Base-by-base conservation (phyloP, 2,113 vertebrate species). In the Odobenus rosmarus region DNA sequence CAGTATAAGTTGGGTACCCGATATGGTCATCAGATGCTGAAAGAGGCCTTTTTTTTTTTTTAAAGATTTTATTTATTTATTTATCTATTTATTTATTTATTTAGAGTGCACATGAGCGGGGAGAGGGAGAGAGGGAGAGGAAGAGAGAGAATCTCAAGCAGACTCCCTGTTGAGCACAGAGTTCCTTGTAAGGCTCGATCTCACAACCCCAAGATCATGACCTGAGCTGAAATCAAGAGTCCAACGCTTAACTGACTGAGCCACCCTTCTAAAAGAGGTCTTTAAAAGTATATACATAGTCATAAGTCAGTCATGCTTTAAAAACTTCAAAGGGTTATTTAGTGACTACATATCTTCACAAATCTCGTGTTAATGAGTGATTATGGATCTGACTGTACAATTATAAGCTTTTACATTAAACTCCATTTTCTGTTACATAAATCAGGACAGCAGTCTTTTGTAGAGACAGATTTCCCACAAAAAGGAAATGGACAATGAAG, bases 361-460 rank as follows among this genome's bases (percentile, higher is more conserved):
- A 72, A 93, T 46, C 90, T 88, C 72, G 9, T 36, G 28, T 53
- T 55, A 90, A 80, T 53, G 16, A 87, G 28, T 72, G 77, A 85
- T 88, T 90, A 28, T 36, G 55, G 21, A 55, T 62, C 88, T 59
- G 59, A 61, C 28, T 42, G 72, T 88, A 74, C 23, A 91, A 92
- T 85, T 49, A 69, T 14, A 85, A 86, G 64, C 46, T 96, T 90
- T 96, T 88, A 59, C 21, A 71, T 74, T 87, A 46, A 94, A 42
- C 11, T 5, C 31, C 49, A 23, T 62, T 94, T 90, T 95, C 69
- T 76, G 36, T 90, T 77, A 46, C 69, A 72, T 79, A 79, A 82
- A 67, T 49, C 79, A 88, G 42, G 94, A 39, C 83, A 95, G 67
- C 39, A 31, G 21, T 80, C 42, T 94, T 93, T 5, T 77, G 49